phyloP scores from a whole-genome alignment of 2,113 vertebrate genomes.

The Gobio gobio region DNA sequence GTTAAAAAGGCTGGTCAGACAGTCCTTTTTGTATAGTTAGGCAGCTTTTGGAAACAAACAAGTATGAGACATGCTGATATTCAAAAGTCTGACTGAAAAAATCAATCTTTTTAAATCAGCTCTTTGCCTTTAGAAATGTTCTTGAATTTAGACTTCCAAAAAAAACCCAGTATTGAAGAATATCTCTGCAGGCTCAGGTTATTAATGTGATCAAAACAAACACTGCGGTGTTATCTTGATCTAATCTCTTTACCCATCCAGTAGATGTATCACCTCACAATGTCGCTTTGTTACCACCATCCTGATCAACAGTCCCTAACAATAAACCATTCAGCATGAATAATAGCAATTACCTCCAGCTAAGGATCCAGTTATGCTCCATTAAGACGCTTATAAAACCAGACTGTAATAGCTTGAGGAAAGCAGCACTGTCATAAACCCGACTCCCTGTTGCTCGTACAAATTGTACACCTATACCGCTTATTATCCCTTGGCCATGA shows the following conservation, averaged over 20 bases:
- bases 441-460: slow-evolving; percentile 64
- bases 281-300: slow-evolving; percentile 17
- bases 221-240: not conserved
- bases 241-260: slow-evolving; percentile 10
- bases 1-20: too few relatives aligned
- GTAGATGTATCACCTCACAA: not conserved
- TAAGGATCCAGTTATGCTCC: slow-evolving; percentile 52
- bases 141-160: not conserved
- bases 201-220: not conserved
- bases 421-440: slow-evolving; percentile 70
- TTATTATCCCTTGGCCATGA: slow-evolving; percentile 54
- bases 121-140: not conserved
- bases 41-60: too few relatives aligned
- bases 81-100: too few relatives aligned
- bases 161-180: not conserved
- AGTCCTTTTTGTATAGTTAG: too few relatives aligned
- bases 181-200: not conserved
- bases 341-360: slow-evolving; percentile 52
- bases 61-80: too few relatives aligned
- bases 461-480: slow-evolving; percentile 67
- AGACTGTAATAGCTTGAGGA: slow-evolving; percentile 63
- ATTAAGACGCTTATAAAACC: slow-evolving; percentile 65
- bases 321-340: slow-evolving; percentile 42
- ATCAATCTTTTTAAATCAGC: not conserved
- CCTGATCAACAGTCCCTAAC: slow-evolving; percentile 29